Percentiles rank a stretch among this genome's conserved stretches.
These are phyloP conservation scores for Lithophane semibrunnea DNA, from an alignment of 2,888 invertebrate species.

Conservation along the genomic window DNA sequence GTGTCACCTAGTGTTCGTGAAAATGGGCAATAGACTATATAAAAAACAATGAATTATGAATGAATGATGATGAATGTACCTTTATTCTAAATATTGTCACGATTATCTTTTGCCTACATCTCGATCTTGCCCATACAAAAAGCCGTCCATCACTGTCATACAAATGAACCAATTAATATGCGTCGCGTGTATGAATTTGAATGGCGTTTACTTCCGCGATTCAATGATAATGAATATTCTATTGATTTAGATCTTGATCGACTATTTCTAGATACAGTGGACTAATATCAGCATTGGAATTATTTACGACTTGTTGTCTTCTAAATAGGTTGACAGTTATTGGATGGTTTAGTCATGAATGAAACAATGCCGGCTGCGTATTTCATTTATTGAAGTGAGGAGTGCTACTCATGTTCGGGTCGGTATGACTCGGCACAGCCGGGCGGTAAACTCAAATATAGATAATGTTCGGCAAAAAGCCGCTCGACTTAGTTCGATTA, in stretches of 20 bases:
- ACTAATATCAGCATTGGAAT: conserved; percentile 53
- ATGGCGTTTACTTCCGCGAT: conserved; percentile 66
- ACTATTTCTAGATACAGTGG: conserved; percentile 57
- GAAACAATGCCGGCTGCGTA: conserved; percentile 12
- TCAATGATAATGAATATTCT: conserved; percentile 60
- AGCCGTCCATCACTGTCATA: conserved; percentile 54
- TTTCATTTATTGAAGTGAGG: neutral
- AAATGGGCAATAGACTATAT: neutral
- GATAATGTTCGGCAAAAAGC: no score
- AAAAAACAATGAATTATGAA: no score
- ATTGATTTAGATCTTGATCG: conserved; percentile 60
- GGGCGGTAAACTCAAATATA: neutral
- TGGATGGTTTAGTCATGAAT: conserved; percentile 5
- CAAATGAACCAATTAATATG: conserved; percentile 68
- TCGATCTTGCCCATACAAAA: conserved; percentile 56
- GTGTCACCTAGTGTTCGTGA: neutral
- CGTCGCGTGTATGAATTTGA: conserved; percentile 62
- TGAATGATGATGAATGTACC: no score
- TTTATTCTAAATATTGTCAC: neutral
- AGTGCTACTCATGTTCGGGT: neutral
- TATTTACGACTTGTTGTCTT: conserved; percentile 52
- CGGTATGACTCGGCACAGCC: neutral
- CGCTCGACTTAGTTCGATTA: neutral
- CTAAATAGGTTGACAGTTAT: conserved; percentile 47
- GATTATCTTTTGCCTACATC: conserved; percentile 42